Base-by-base conservation (phyloP, 2,113 vertebrate genomes). In the Corythaixoides concolor region DNA sequence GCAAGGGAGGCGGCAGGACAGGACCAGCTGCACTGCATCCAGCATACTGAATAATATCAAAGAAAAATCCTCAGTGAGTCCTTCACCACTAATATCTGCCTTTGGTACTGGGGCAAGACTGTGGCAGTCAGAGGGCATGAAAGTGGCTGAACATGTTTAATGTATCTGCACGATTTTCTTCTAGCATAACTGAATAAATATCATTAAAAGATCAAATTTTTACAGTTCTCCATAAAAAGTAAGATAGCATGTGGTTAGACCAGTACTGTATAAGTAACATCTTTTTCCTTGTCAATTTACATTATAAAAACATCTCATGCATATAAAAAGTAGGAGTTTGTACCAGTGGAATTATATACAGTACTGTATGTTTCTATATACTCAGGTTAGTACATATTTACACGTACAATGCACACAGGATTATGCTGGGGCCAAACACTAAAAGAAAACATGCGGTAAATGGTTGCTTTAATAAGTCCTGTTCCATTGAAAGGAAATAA, bases 401-500 rank as follows among this genome's bases (percentile, higher is more conserved):
- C 96, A 97, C 1, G 72, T 98, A 72, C 70, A 97, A 97, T 92
- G 96, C 96, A 96, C 97, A 96, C 96, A 96, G 97, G 97, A 97
- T 98, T 95, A 93, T 94, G 73, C 93, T 76, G 50, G 96, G 96
- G 95, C 97, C 96, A 97, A 96, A 96, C 81, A 89, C 97, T 96
- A 97, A 98, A 98, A 97, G 97, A 98, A 98, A 98, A 98, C 98
- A 98, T 98, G 98, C 91, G 98, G 98, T 98, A 98, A 98, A 98
- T 98, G 98, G 98, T 98, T 98, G 98, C 98, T 98, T 99, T 99
- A 98, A 98, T 98, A 97, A 98, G 98, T 98, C 98, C 98, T 98
- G 98, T 99, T 99, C 99, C 98, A 98, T 98, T 98, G 98, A 97
- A 98, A 98, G 98, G 98, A 98, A 98, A 99, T 98, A 98, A 99